phyloP scores from a whole-genome alignment of 2,888 invertebrate genomes.

The Yponomeuta plumbellus region DNA sequence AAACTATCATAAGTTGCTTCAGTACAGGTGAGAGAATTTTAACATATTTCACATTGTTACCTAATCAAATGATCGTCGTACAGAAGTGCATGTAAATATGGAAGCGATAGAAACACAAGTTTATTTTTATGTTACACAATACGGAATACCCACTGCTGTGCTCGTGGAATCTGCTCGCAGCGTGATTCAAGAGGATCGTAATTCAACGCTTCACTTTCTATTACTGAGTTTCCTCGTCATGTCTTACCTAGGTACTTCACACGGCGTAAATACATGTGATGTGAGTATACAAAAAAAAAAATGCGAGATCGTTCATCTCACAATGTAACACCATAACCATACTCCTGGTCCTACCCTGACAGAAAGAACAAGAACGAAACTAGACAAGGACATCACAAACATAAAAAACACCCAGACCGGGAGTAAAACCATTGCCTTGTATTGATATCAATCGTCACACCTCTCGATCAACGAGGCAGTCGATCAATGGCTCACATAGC shows the following conservation, averaged over 20 bases:
- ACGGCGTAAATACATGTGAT: not conserved
- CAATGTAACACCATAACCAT: too few relatives aligned
- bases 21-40: not conserved
- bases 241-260: not conserved
- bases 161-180: not conserved
- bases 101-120: not conserved
- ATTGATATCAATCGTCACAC: too few relatives aligned
- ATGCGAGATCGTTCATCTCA: too few relatives aligned
- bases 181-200: not conserved
- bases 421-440: too few relatives aligned
- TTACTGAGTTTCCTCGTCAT: not conserved
- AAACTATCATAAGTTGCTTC: not conserved
- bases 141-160: not conserved
- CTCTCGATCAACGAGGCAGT: too few relatives aligned
- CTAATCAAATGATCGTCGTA: not conserved
- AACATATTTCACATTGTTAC: not conserved
- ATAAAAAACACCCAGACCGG: too few relatives aligned
- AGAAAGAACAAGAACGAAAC: too few relatives aligned
- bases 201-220: not conserved
- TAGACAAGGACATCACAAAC: too few relatives aligned
- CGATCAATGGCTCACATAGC: too few relatives aligned
- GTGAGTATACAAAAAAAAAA: not conserved
- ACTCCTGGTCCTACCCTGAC: too few relatives aligned
- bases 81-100: not conserved
- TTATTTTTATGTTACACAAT: conserved; percentile 2